Base-by-base conservation (phyloP, 2,888 invertebrate genomes). In the Lepidocyrtinus sp. region DNA sequence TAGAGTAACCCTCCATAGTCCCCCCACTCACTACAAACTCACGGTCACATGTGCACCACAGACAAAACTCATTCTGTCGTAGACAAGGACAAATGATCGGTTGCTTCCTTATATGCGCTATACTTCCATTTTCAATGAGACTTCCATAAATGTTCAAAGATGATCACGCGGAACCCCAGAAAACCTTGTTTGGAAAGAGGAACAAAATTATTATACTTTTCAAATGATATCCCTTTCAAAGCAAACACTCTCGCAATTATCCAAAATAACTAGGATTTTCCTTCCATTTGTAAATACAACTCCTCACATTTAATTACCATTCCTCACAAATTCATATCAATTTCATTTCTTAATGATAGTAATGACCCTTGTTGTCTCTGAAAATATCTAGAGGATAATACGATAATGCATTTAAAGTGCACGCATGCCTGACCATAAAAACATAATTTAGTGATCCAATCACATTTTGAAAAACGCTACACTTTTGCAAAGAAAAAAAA, bases 321-420 rank as follows among this genome's bases (percentile, higher is more conserved):
- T 36, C 36, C 36, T 36, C 12, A 36, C 36, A 7, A 36, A 36
- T 36, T 36, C 5, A 36, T 36, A 36, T 12, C 12, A 36, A 36
- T 36, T 36, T 36, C 5, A 36, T 36, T 7, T 36, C 12, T 36
- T 36, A 36, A 36, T 65, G 68, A 62, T 77, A 77, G 69, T 77
- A 77, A 77, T 75, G 75, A 75, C 76, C 76, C 76, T 69, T 70
- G 45, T 36, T 36, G 36, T 36, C 36, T 36, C 36, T 36, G 36
- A 36, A 36, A 36, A 36, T n/a, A 36, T 36, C 36, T 36, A 12
- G 12, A 12, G 36, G 5, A 36, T 36, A 36, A 36, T 36, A 36
- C 36, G 36, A 36, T 36, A 36, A 36, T 36, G 5, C 36, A 36
- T 7, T 70, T 27, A 12, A 15, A 36, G 36, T 36, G 15, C 22